Evolutionary conservation across 2,888 invertebrate genomes (phyloP).

Genomic region (Phalera bucephala): DNA sequence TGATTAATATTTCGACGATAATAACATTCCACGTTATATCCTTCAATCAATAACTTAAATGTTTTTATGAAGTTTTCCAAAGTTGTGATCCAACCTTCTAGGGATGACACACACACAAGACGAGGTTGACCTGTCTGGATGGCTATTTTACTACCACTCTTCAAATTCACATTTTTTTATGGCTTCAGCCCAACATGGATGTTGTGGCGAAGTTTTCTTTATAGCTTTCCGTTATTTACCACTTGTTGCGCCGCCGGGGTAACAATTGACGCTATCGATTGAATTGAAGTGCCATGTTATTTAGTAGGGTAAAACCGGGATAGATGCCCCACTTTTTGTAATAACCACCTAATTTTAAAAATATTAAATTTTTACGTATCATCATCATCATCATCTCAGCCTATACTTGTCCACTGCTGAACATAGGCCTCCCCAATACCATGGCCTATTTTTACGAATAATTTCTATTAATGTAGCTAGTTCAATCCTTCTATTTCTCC

Average conservation of each 20-base stretch:
- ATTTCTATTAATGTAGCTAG: no score
- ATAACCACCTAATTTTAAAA: no score
- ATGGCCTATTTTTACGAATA: no score
- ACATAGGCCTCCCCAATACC: no score
- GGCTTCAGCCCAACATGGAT: conserved; percentile 15
- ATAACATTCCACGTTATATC: conserved; percentile 19
- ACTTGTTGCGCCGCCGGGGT: not conserved
- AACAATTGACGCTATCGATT: conserved; percentile 4
- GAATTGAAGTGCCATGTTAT: conserved; percentile 16
- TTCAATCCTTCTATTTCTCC: no score
- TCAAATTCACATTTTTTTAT: conserved; percentile 5
- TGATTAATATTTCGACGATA: conserved; percentile 26
- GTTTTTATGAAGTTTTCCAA: conserved; percentile 21
- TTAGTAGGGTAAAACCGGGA: conserved; percentile 2
- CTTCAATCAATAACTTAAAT: conserved; percentile 16
- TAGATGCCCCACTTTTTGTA: no score
- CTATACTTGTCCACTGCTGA: no score
- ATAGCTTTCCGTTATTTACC: conserved; percentile 5
- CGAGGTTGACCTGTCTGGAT: conserved; percentile 1
- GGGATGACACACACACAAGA: conserved; percentile 15
- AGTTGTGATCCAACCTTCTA: conserved; percentile 21
- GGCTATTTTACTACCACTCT: conserved; percentile 4
- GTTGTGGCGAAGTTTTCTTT: conserved; percentile 4
- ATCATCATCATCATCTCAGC: no score
- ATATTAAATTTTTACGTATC: no score